Evolutionary conservation across 1,140 invertebrate species (phyloP).

Genomic region (Trinorchestia longiramus): DNA sequence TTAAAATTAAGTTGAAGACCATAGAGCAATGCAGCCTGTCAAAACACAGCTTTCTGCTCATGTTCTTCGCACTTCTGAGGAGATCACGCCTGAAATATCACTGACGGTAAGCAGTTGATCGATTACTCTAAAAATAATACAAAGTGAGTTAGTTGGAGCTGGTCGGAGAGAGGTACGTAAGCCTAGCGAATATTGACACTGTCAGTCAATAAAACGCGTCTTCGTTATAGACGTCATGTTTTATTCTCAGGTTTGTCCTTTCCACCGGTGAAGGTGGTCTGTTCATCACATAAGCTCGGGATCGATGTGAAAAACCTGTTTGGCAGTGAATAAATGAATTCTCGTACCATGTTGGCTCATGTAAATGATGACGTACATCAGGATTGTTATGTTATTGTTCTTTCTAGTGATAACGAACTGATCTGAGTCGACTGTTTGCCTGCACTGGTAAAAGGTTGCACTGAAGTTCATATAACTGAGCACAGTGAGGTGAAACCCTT

Average conservation of each 20-base stretch:
- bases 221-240: neutral
- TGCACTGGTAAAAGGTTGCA: neutral
- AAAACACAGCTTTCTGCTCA: neutral
- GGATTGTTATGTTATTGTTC: neutral
- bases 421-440: neutral
- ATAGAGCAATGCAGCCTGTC: neutral
- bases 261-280: neutral
- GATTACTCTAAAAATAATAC: neutral
- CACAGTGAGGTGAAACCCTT: neutral
- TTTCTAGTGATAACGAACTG: neutral
- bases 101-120: neutral
- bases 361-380: neutral
- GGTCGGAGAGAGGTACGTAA: neutral
- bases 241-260: neutral
- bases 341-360: neutral
- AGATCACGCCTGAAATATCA: neutral
- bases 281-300: too few relatives aligned
- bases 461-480: neutral
- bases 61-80: neutral
- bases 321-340: neutral
- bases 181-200: neutral
- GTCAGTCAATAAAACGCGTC: neutral
- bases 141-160: neutral
- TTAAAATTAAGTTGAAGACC: neutral
- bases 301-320: neutral